phyloP scores from a whole-genome alignment of 2,888 invertebrate species.

The Xanthorhoe designata region DNA sequence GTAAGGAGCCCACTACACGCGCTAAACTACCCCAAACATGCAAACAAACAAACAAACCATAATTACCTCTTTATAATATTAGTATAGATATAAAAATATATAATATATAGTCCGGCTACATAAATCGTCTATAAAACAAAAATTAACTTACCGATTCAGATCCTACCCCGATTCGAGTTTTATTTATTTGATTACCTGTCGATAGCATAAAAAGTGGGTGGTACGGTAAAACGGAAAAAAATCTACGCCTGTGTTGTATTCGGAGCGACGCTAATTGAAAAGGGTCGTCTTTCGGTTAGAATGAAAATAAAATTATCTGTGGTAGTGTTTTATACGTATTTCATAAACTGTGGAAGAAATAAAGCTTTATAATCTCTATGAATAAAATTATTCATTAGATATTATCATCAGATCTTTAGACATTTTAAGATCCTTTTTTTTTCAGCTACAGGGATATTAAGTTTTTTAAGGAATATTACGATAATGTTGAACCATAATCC shows the following conservation, averaged over 20 bases:
- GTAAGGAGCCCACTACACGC: too few species aligned
- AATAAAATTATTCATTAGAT: neutral
- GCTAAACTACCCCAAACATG: too few species aligned
- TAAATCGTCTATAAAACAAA: slow-evolving; percentile 1
- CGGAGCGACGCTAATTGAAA: slow-evolving; percentile 67
- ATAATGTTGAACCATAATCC: neutral
- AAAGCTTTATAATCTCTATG: neutral
- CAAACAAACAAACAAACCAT: too few species aligned
- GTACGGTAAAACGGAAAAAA: slow-evolving; percentile 39
- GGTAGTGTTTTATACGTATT: slow-evolving; percentile 8
- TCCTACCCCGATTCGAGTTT: slow-evolving; percentile 22
- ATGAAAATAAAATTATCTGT: slow-evolving; percentile 51
- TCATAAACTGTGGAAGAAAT: neutral
- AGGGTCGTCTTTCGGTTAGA: slow-evolving; percentile 46
- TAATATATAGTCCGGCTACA: neutral
- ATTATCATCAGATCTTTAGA: too few species aligned
- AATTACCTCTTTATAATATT: too few species aligned
- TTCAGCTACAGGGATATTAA: too few species aligned
- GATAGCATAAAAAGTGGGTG: slow-evolving; percentile 56
- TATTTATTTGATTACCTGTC: slow-evolving; percentile 61
- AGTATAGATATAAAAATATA: too few species aligned
- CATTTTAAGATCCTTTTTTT: too few species aligned
- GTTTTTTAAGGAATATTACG: too few species aligned
- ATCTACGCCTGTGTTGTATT: slow-evolving; percentile 48
- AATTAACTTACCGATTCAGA: slow-evolving; percentile 10